Percentiles rank a stretch among this genome's conserved stretches.
Evolutionary conservation across 1,140 invertebrate species (phyloP).

Genomic region (Orchestia grillus): DNA sequence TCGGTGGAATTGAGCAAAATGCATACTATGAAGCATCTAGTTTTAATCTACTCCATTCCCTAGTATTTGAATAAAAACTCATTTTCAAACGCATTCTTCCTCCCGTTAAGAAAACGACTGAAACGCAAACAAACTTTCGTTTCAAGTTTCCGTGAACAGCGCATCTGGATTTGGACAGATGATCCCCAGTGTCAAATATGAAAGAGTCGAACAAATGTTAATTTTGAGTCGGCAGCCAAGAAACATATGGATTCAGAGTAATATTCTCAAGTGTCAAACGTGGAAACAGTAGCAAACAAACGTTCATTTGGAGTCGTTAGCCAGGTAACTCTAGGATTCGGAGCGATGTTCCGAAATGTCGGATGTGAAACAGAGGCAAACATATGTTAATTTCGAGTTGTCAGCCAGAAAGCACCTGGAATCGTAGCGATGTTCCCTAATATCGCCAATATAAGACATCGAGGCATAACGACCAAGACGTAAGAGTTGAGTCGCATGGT

Average conservation of each 20-base stretch:
- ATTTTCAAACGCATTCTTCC: background rate
- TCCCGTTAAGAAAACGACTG: background rate
- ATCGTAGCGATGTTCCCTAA: background rate
- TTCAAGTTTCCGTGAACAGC: background rate
- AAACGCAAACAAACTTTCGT: background rate
- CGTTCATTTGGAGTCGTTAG: no score
- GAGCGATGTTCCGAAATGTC: background rate
- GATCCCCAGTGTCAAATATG: background rate
- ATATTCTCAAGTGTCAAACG: no score
- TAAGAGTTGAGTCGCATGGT: conserved; percentile 11
- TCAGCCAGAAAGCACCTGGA: no score
- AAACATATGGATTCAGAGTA: background rate
- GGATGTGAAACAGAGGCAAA: no score
- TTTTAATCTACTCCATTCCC: background rate
- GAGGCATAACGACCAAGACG: background rate
- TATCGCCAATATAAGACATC: background rate
- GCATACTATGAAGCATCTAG: background rate
- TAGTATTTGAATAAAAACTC: background rate
- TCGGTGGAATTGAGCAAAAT: background rate
- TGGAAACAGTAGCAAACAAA: no score
- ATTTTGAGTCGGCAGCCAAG: background rate
- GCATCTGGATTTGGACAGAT: background rate
- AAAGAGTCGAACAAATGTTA: background rate
- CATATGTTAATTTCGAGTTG: no score
- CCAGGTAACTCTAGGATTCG: no score